Evolutionary conservation across 2,797 vertebrate species (phyloP), one percentile per base, ranked within the genome.

Genomic region (Peromyscus melanophrys): DNA sequence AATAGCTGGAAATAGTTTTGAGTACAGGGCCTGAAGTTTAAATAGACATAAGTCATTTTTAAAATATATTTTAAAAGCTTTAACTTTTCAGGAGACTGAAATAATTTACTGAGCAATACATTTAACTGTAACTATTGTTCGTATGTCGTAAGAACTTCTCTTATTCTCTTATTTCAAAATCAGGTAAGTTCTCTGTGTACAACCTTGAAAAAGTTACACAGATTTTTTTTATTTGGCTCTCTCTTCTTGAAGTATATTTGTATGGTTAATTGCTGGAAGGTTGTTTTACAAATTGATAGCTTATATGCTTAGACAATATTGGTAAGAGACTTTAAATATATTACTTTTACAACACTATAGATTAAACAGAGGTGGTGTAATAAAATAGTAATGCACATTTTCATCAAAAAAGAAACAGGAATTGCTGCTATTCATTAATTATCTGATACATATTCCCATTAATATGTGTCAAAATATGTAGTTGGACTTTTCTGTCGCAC

Each of bases 91-190:
- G 61, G 23, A 63, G 14, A 37, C 4, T 91, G 25, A 95, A 93
- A 40, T 85, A 90, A 86, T 89, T 82, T 84, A 89, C 21, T 92
- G n/a, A 94, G 16, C 3, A 59, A 71, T 55, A 40, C 46, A 95
- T 84, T 95, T 93, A 1, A 59, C 10, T 76, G 55, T 78, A 75
- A 86, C 23, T 49, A 71, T 40, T 87, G 63, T 55, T 69, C n/a
- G 80, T 34, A 75, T 78, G 55, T 25, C 21, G 2, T 55, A 83
- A 73, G 34, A 69, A 1, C 1, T 49, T 2, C 4, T 96, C 2
- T 96, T 13, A 67, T 49, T 2, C 4, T 96, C 2, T 96, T 13
- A 67, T 52, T 61, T 65, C 49, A 91, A 90, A 94, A 93, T 57
- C 40, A 37, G 4, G 57, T 2, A 37, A 86, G 12, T 77, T 83